Percentiles rank a stretch among this genome's conserved stretches.
Evolutionary conservation across 2,888 invertebrate species (phyloP).

Genomic region (Philereme transversata): DNA sequence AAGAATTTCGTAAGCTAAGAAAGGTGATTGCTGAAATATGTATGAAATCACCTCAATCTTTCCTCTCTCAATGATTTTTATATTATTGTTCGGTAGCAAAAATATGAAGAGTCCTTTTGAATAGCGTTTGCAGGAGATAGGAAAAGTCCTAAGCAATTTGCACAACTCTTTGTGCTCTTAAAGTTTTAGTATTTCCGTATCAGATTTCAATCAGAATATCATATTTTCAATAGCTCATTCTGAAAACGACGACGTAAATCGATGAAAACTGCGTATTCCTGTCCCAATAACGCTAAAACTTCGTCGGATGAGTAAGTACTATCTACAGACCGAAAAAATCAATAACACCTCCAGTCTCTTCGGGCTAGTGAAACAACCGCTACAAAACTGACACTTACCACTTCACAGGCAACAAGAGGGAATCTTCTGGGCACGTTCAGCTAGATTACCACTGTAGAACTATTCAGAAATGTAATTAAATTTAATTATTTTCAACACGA

Average conservation of each 20-base stretch:
- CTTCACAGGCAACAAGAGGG: constrained; percentile 41
- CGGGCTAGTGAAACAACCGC: constrained; percentile 18
- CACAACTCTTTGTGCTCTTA: too few relatives aligned
- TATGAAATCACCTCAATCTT: too few relatives aligned
- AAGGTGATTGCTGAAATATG: too few relatives aligned
- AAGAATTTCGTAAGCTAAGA: too few relatives aligned
- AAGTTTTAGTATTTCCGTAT: too few relatives aligned
- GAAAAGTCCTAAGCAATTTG: too few relatives aligned
- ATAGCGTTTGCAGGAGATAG: too few relatives aligned
- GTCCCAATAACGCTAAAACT: constrained; percentile 6
- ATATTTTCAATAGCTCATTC: neutral
- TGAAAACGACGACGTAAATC: neutral
- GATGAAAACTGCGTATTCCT: constrained; percentile 8
- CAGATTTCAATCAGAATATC: neutral
- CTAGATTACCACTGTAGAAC: constrained; percentile 37
- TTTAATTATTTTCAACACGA: constrained; percentile 59
- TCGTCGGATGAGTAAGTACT: constrained; percentile 27
- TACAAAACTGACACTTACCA: constrained; percentile 50
- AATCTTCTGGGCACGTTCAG: constrained; percentile 38
- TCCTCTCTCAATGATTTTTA: too few relatives aligned
- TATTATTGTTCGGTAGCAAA: too few relatives aligned
- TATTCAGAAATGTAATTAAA: constrained; percentile 49
- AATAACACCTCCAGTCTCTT: constrained; percentile 49
- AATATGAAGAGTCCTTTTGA: too few relatives aligned
- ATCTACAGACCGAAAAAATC: constrained; percentile 53